Base-by-base conservation (phyloP, 2,113 vertebrate genomes). In the Eurystomus gularis region DNA sequence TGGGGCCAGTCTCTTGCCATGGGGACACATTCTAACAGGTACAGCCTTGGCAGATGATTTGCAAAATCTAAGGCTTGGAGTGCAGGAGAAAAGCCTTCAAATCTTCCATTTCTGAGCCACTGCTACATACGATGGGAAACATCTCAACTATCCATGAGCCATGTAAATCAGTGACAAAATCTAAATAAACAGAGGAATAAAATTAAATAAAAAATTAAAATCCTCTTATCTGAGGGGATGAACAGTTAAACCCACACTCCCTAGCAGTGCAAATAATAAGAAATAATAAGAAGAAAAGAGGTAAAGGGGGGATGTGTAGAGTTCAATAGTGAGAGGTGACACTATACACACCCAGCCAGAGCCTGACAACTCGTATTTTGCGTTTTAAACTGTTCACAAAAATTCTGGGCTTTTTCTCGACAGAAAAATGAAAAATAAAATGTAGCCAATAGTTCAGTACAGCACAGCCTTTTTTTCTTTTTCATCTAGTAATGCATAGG, bases 231-330 rank as follows among this genome's bases (percentile, higher is more conserved):
- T 13, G 61, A 81, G 44, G 88, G 55, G 35, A 94, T 79, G 85
- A 86, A 57, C 4, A 89, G 71, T 26, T n/a, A 78, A 92, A 95
- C 49, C 86, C 75, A 88, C 93, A 88, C n/a, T n/a, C n/a, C n/a
- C n/a, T n/a, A n/a, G n/a, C n/a, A n/a, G n/a, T n/a, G n/a, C n/a
- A n/a, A n/a, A n/a, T n/a, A n/a, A n/a, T n/a, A n/a, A n/a, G n/a
- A n/a, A n/a, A n/a, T n/a, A n/a, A 16, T 44, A 44, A 13, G 42
- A 44, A 11, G 11, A 24, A 16, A 61, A 71, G 60, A 71, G 29
- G 58, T n/a, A n/a, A n/a, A 46, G 10, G 89, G 46, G 14, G 7
- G 71, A 75, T 2, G 4, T 10, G 19, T 28, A 37, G 44, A 15
- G 14, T 28, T 70, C 39, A 61, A 4, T 0, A 77, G 17, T 4